Evolutionary conservation across 2,113 vertebrate species (phyloP), one percentile per base, ranked within the genome.

Genomic region (Istiophorus platypterus): DNA sequence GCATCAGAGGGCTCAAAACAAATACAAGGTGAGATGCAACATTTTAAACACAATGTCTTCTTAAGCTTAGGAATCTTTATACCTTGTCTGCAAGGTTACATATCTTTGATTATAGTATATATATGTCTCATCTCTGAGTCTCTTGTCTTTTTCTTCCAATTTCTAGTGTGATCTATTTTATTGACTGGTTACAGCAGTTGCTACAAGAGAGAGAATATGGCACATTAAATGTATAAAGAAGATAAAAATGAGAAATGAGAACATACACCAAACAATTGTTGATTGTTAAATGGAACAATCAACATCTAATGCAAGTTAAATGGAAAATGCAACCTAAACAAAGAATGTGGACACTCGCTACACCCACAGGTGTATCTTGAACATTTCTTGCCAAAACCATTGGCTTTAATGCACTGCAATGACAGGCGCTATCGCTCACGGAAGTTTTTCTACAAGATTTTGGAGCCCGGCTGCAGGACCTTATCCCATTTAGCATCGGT

Each of bases 1-100:
- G 92, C 74, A 45, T 91, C 92, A 76, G 82, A 85, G 78, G 93
- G 86, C 39, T 91, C 91, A 72, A 88, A 90, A 78, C 93, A 89
- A 73, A 87, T 72, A 42, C 91, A 92, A 92, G 92, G 95, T 95
- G 82, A 92, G 92, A 58, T 52, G 61, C 58, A 69, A 54, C 22
- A 7, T 72, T 61, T 61, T 58, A 11, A 78, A 42, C 4, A 4
- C 0, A n/a, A 15, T 63, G 63, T 75, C 26, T 52, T 37, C 63
- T 14, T 27, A 52, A 15, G 2, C 1, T 0, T 37, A n/a, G 3
- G 17, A 24, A 17, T 72, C 24, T 67, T 12, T 54, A 26, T 8
- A 2, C 14, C 27, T 26, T 34, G 31, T 72, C 9, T 56, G 42
- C 52, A 24, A 24, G 34, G 9, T 54, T 39, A 31, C 31, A 18